These are phyloP conservation scores for Synodontis membranacea DNA, from an alignment of 2,113 vertebrate genomes.

Conservation along the genomic window DNA sequence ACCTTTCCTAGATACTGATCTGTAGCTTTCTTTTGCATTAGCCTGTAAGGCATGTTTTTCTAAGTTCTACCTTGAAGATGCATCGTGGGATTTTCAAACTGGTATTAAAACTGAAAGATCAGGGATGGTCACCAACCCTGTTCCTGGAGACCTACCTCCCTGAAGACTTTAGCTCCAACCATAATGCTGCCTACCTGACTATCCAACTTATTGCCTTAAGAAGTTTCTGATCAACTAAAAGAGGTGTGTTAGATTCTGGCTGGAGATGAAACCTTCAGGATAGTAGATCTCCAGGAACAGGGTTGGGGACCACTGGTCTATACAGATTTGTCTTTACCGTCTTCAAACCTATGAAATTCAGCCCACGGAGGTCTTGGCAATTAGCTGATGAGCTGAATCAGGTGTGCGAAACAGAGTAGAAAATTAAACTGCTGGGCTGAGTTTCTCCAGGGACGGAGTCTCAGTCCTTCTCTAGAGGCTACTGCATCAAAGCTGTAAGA, in stretches of 20 bases:
- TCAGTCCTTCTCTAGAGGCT: background rate
- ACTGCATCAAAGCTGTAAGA: background rate
- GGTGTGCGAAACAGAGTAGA: background rate
- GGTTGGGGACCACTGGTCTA: background rate
- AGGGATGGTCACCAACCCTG: background rate
- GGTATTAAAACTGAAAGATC: background rate
- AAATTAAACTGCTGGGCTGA: background rate
- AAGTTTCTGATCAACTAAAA: no score
- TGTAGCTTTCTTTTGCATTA: background rate
- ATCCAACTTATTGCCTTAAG: no score
- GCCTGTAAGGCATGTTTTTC: background rate
- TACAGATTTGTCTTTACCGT: background rate
- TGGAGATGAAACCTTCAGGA: no score
- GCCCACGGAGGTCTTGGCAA: background rate
- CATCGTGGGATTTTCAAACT: background rate
- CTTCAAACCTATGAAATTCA: background rate
- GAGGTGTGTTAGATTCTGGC: no score
- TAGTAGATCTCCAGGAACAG: no score
- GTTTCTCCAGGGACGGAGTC: background rate
- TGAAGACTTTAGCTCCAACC: no score
- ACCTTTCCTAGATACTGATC: background rate
- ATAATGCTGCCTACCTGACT: no score
- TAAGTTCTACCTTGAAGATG: background rate
- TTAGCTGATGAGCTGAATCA: background rate
- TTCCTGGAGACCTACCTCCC: no score